Evolutionary conservation across 35 echinoderm and acorn worm species (phyloP), one percentile per base, ranked within the genome.

Genomic region (Lytechinus variegatus): DNA sequence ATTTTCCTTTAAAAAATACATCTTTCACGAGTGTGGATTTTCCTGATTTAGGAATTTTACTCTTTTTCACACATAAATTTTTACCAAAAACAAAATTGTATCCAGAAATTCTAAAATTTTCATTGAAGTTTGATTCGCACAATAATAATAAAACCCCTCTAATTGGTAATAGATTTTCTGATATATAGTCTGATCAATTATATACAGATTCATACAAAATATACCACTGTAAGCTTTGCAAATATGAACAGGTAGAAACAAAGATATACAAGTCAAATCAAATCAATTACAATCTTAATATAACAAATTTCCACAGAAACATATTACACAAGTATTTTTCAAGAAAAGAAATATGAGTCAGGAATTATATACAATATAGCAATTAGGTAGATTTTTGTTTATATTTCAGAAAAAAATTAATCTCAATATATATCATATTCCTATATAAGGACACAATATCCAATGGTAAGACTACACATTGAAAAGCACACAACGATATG

Each of bases 171-270:
- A 79, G 16, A 79, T 24, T 79, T 79, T 56, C n/a, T 79, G 66
- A 79, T 79, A 79, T 24, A 5, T 79, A 79, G 9, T 79, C 66
- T 79, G 66, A 79, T 79, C 66, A 79, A 79, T 79, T 79, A 79
- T 79, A 79, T 79, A 79, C 66, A 79, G 16, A 79, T 79, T 79
- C 66, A 79, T 79, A 79, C 66, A 79, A 79, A 79, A 79, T 79
- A 79, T 79, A 79, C 66, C 66, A 79, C 7, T 79, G 19, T 79
- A 19, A 24, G 66, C 8, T 79, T 79, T 79, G 66, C 4, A 16
- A 79, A 79, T 79, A 79, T 79, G 19, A 79, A 79, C 66, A 79
- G 66, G 24, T 1, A 24, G 19, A 16, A 24, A 79, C 66, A n/a
- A 24, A 79, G 66, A 79, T 79, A 79, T 79, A 79, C 66, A 79